These are phyloP conservation scores for Calonectris borealis DNA, from an alignment of 2,113 vertebrate genomes.

Conservation along the genomic window DNA sequence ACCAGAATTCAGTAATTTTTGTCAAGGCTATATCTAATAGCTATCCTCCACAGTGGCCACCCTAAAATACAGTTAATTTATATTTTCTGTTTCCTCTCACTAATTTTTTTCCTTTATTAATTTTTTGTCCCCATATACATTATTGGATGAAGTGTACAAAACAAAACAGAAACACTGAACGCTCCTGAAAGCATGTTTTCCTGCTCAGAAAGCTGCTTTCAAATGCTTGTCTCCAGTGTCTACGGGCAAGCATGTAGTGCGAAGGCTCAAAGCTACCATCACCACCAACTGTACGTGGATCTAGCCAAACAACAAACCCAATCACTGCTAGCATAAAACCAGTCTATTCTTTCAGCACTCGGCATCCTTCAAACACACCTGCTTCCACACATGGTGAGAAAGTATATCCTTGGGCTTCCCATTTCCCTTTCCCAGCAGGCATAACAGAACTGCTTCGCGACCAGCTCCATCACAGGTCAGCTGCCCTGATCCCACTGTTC, in stretches of 20 bases:
- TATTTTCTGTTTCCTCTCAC: neutral
- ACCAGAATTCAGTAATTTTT: neutral
- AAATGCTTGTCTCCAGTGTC: neutral
- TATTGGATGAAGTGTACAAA: neutral
- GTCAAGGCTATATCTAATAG: neutral
- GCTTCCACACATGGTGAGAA: neutral
- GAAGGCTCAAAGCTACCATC: neutral
- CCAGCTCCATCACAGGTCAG: neutral
- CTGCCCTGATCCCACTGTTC: neutral
- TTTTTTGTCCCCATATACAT: neutral
- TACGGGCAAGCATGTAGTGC: rapidly evolving
- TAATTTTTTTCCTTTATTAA: neutral
- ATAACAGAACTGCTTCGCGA: rapidly evolving
- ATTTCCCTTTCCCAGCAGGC: neutral
- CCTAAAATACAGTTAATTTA: neutral
- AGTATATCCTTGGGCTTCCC: neutral
- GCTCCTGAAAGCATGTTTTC: neutral
- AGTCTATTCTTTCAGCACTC: neutral
- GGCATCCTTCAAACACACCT: neutral
- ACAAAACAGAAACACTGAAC: neutral
- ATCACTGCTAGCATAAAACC: neutral
- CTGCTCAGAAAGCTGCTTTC: neutral
- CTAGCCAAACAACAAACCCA: neutral
- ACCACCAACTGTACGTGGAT: rapidly evolving
- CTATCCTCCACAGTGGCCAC: neutral